Base-by-base conservation (phyloP, 1,140 invertebrate species). In the Hirudo medicinalis region DNA sequence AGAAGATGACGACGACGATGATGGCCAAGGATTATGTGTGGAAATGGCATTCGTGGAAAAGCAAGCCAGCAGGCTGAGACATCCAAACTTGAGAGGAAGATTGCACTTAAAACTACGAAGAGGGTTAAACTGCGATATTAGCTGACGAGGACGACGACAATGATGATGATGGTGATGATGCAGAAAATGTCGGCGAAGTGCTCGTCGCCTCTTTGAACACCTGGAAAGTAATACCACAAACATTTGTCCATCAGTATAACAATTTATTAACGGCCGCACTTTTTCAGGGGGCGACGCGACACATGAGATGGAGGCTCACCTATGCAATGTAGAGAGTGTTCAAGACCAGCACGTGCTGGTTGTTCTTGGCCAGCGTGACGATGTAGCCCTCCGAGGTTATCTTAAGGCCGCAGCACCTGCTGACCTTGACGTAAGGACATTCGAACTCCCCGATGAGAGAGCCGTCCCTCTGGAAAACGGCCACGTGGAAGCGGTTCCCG, bases 351-450 rank as follows among this genome's bases (percentile, higher is more conserved):
- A 97, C 92, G 83, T 96, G 92, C 84, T 97, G 93, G 85, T 97
- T 97, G 86, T 96, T 97, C 85, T 97, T 96, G 78, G 94, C 94
- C 81, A 97, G 84, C 70, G 94, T 97, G 75, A 97, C 92, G 74
- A 97, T 89, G 83, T 93, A 94, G 71, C 93, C 94, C 85, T 95
- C 92, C 8, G 90, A 91, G 60, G 93, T 96, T 76, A 97, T 93
- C 85, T 96, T 96, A 76, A 97, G 85, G 67, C 94, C 94, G 81
- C 93, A 96, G 85, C 94, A 97, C 77, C 94, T 89, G 74, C 92
- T 95, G 60, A 97, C 93, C 86, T 96, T 97, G 63, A 95, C 91
- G 82, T 94, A 91, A 13, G 92, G 92, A 83, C 93, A 97, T 82
- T 96, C 92, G 80, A 94, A 96, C 79, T 97, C 92, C 0, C 89